These are phyloP conservation scores for Auanema sp. DNA, from an alignment of 2,888 invertebrate species.

Conservation along the genomic window DNA sequence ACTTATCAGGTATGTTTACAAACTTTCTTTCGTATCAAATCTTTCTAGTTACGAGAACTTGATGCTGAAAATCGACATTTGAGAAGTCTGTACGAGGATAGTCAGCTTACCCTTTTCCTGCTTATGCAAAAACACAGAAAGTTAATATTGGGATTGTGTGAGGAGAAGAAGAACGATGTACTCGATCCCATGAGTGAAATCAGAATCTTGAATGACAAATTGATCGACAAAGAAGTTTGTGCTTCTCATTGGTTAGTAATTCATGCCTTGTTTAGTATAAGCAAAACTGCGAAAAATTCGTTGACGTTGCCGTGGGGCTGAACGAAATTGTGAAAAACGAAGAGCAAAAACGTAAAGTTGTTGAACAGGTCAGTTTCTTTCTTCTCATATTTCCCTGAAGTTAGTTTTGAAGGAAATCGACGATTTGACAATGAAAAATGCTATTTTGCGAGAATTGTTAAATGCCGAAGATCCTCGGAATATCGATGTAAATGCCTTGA, in stretches of 20 bases:
- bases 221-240: no score
- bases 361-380: background rate
- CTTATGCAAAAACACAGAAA: slow-evolving; percentile 3
- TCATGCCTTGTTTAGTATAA: background rate
- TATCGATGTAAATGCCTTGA: background rate
- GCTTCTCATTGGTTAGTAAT: no score
- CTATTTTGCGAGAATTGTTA: background rate
- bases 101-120: background rate
- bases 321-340: background rate
- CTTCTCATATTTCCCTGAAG: background rate
- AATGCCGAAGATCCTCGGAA: background rate
- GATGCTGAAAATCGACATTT: slow-evolving; percentile 3
- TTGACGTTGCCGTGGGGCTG: background rate
- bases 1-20: no score
- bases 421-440: slow-evolving; percentile 1
- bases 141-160: background rate
- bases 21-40: no score
- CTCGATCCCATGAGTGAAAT: no score
- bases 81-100: slow-evolving; percentile 1
- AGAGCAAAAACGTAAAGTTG: background rate
- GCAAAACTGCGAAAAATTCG: slow-evolving; percentile 1
- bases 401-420: background rate
- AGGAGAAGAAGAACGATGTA: background rate
- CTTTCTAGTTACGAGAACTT: slow-evolving; percentile 1
- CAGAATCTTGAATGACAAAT: no score